These are phyloP conservation scores for Chaenogobius annularis DNA, from an alignment of 2,113 vertebrate genomes.

Conservation along the genomic window DNA sequence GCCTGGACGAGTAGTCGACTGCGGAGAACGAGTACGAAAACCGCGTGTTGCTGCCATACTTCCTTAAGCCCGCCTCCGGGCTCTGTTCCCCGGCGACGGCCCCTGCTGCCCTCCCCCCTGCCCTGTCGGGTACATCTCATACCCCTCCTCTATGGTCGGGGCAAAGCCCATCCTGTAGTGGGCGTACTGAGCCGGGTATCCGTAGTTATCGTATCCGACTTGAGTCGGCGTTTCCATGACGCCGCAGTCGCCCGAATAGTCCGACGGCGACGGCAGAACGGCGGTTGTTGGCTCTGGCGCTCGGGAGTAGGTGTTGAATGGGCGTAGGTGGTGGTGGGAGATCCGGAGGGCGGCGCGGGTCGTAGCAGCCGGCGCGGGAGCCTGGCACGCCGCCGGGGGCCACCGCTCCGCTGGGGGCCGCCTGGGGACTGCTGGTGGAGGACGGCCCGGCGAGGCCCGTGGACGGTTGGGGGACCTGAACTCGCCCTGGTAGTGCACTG, in stretches of 20 bases:
- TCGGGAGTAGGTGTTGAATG: slow-evolving; percentile 87
- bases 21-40: slow-evolving; percentile 93
- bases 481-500: slow-evolving; percentile 85
- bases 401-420: slow-evolving; percentile 45
- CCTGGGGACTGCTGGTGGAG: slow-evolving; percentile 46
- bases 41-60: slow-evolving; percentile 82
- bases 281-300: slow-evolving; percentile 65
- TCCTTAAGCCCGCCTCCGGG: slow-evolving; percentile 77
- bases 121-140: slow-evolving; percentile 80
- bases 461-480: slow-evolving; percentile 78
- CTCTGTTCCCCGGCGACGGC: slow-evolving; percentile 47
- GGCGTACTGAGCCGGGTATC: slow-evolving; percentile 80
- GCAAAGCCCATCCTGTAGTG: slow-evolving; percentile 87
- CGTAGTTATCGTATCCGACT: slow-evolving; percentile 88
- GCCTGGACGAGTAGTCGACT: slow-evolving; percentile 90
- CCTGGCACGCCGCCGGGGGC: slow-evolving; percentile 53
- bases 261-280: slow-evolving; percentile 66
- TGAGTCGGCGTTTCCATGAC: slow-evolving; percentile 81
- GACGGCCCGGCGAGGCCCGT: slow-evolving; percentile 51
- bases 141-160: slow-evolving; percentile 77
- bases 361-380: slow-evolving; percentile 80
- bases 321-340: slow-evolving; percentile 88
- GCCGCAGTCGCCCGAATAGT: slow-evolving; percentile 77
- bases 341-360: slow-evolving; percentile 86
- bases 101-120: slow-evolving; percentile 73